These are phyloP conservation scores for Nansenia antarctica DNA, from an alignment of 2,113 vertebrate genomes.

Conservation along the genomic window DNA sequence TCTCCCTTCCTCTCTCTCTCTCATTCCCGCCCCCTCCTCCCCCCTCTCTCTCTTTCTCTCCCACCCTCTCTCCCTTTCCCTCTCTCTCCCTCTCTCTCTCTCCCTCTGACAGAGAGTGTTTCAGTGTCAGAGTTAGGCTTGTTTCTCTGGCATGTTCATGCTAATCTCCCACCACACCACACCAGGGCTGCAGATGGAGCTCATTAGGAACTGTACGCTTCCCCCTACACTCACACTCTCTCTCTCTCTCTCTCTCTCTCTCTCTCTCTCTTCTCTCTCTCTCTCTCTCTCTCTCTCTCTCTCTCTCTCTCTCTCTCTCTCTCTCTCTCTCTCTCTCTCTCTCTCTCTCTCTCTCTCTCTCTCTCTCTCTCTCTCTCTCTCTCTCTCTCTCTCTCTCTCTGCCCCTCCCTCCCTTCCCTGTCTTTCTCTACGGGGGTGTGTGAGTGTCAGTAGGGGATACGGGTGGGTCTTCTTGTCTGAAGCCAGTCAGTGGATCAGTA, in stretches of 20 bases:
- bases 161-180: slow-evolving; percentile 66
- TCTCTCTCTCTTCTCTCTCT: slow-evolving; percentile 45
- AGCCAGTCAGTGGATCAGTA: too few species aligned
- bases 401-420: not conserved
- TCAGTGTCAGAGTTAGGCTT: slow-evolving; percentile 42
- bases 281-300: slow-evolving; percentile 21
- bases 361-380: not conserved
- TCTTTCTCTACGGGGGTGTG: not conserved
- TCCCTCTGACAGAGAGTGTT: slow-evolving; percentile 48
- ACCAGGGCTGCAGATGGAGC: slow-evolving; percentile 63
- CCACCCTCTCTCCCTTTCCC: not conserved
- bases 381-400: not conserved
- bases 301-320: not conserved
- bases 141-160: slow-evolving; percentile 47
- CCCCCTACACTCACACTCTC: not conserved
- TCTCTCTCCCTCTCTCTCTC: slow-evolving; percentile 25
- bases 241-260: not conserved
- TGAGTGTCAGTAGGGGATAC: too few species aligned
- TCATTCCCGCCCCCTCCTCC: not conserved
- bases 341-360: not conserved
- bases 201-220: slow-evolving; percentile 60
- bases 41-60: not conserved
- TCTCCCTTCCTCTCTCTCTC: not conserved
- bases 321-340: not conserved
- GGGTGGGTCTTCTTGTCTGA: too few species aligned